Conservation (phyloP, 2,888 invertebrate genomes). For the Amorpha juglandis region DNA sequence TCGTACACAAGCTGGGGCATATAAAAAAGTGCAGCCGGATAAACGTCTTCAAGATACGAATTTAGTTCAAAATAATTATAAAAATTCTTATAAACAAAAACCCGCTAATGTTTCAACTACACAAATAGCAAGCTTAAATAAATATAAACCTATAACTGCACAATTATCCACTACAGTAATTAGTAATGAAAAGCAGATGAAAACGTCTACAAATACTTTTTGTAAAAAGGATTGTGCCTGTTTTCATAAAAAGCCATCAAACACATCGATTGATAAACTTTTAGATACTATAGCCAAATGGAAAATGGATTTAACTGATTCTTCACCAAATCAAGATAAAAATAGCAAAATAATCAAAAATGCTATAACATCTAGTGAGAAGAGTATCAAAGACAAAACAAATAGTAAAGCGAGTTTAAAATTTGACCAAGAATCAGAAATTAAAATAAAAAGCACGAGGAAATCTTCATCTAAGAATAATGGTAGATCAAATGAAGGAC, state of each 20-base stretch:
- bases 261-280: conserved; percentile 66
- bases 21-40: conserved; percentile 29
- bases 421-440: neutral
- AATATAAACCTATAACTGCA: conserved; percentile 51
- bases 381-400: conserved; percentile 27
- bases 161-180: conserved; percentile 37
- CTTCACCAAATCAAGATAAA: conserved; percentile 32
- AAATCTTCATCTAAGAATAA: neutral
- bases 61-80: conserved; percentile 27
- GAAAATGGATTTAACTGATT: conserved; percentile 48
- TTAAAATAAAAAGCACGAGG: neutral
- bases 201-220: conserved; percentile 32
- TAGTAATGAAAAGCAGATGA: conserved; percentile 33
- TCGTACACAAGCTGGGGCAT: conserved; percentile 42
- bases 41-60: conserved; percentile 22
- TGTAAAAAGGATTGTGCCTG: conserved; percentile 60
- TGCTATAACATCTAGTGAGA: conserved; percentile 31
- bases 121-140: conserved; percentile 44
- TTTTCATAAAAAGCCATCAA: conserved; percentile 70
- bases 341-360: conserved; percentile 31
- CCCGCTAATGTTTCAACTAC: conserved; percentile 40
- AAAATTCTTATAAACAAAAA: conserved; percentile 38
- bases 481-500: conserved; percentile 4
- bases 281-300: conserved; percentile 58
- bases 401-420: neutral